Evolutionary conservation across 2,888 invertebrate genomes (phyloP), one percentile per base, ranked within the genome.

Genomic region (Osedax frankpressi): DNA sequence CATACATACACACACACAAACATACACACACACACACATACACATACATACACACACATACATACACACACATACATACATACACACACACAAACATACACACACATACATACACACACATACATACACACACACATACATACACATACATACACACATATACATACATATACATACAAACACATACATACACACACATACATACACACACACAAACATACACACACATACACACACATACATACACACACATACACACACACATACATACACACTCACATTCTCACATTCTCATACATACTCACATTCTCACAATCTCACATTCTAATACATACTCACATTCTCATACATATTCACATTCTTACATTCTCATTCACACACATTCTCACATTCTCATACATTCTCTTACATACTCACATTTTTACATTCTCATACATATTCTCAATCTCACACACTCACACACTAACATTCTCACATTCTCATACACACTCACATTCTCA

Each of bases 11-110:
- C n/a, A n/a, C n/a, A n/a, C n/a, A n/a, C n/a, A n/a, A n/a, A n/a
- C n/a, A n/a, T n/a, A n/a, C 6, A 62, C 62, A 26, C 62, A 60
- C 30, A 74, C 25, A 73, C 25, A 71, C 25, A 26, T 1, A 72
- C 19, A 72, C 2, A 11, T 28, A 72, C 24, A 44, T 24, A 71
- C 60, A 1, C 70, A 73, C 14, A 29, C 24, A n/a, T 19, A 30
- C 24, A n/a, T 27, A 69, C 26, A 69, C 28, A 24, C 3, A 62
- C 62, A 2, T 26, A 62, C 11, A 62, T 26, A 62, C 62, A 62
- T 26, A 62, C 62, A 1, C n/a, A 29, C 68, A 28, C n/a, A n/a
- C n/a, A n/a, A n/a, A n/a, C n/a, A n/a, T n/a, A n/a, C n/a, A n/a
- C n/a, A n/a, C n/a, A n/a, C 69, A 3, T 19, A 3, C 69, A 2